Percentiles rank a stretch among this genome's conserved stretches.
Evolutionary conservation across 2,797 vertebrate species (phyloP).

Genomic region (Petrocephalus sullivani): DNA sequence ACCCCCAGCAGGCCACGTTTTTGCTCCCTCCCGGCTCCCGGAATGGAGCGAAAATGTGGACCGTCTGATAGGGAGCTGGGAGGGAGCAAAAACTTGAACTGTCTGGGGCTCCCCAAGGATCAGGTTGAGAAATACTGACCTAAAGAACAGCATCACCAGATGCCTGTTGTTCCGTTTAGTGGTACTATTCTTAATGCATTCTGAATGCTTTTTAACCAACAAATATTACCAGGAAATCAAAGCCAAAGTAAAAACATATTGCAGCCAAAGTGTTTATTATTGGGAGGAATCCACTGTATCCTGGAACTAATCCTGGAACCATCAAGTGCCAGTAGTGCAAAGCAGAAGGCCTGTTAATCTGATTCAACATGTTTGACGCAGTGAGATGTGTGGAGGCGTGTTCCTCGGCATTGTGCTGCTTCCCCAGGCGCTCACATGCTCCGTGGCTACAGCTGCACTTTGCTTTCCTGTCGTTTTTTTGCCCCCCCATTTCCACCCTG

Average conservation of each 20-base stretch:
- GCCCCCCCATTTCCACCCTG: not conserved
- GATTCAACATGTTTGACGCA: not conserved
- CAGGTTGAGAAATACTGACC: not conserved
- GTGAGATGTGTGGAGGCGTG: not conserved
- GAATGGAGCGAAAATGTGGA: not conserved
- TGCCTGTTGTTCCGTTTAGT: not conserved
- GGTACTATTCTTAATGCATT: not conserved
- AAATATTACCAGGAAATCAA: slow-evolving; percentile 7
- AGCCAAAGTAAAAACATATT: slow-evolving; percentile 44
- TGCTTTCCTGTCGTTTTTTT: not conserved
- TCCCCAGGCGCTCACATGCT: not conserved
- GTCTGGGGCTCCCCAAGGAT: not conserved
- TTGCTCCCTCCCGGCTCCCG: not conserved
- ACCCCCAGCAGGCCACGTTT: not conserved
- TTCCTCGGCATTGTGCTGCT: not conserved
- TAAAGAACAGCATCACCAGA: not conserved
- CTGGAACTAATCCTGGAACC: not conserved
- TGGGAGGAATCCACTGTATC: not conserved
- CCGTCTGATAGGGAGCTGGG: not conserved
- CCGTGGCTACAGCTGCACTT: not conserved
- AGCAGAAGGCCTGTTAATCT: slow-evolving; percentile 1
- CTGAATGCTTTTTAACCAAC: not conserved
- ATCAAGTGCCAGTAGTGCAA: not conserved
- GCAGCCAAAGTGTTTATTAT: slow-evolving; percentile 14
- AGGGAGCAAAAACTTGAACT: not conserved